Evolutionary conservation across 2,797 vertebrate genomes (phyloP).

Genomic region (Spheniscus humboldti): DNA sequence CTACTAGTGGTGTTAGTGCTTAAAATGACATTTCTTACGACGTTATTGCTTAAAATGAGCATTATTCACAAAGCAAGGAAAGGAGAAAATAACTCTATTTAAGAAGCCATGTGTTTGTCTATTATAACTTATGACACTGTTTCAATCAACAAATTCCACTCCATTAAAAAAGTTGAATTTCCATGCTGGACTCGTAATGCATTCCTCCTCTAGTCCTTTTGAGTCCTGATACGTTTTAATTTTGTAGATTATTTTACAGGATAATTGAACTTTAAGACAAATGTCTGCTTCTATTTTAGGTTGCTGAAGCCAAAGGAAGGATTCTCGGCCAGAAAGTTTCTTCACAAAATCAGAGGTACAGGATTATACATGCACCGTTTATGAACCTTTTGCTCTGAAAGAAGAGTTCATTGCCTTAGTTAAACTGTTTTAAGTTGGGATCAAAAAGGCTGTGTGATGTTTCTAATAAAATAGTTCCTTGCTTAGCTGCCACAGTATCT

Average conservation of each 20-base stretch:
- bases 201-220: neutral
- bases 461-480: neutral
- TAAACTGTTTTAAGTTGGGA: neutral
- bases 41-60: neutral
- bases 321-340: neutral
- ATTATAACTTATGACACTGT: rapidly evolving
- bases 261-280: neutral
- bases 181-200: rapidly evolving
- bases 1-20: rapidly evolving
- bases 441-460: neutral
- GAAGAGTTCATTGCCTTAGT: neutral
- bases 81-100: neutral
- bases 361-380: rapidly evolving
- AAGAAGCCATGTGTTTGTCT: rapidly evolving
- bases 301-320: slow-evolving; percentile 47
- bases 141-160: neutral
- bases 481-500: neutral
- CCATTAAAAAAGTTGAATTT: neutral
- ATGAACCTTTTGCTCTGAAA: neutral
- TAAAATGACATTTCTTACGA: neutral
- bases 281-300: slow-evolving; percentile 10
- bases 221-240: neutral
- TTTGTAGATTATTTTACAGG: neutral
- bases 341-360: slow-evolving; percentile 23
- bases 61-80: neutral